These are phyloP conservation scores for Clunio marinus DNA, from an alignment of 2,888 invertebrate genomes.

Conservation along the genomic window DNA sequence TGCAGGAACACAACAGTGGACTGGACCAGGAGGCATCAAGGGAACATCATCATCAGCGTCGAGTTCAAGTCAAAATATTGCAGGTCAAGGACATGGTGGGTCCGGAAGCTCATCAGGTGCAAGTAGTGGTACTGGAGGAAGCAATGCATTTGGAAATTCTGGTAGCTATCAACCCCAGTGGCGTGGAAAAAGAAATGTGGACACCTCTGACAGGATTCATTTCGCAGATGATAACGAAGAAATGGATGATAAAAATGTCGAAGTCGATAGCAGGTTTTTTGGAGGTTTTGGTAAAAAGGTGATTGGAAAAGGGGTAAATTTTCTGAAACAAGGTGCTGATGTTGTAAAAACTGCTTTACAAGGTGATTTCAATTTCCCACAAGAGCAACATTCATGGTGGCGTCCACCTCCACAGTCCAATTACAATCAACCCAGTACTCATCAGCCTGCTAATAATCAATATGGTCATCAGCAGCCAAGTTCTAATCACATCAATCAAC, in stretches of 20 bases:
- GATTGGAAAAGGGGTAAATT: constrained; percentile 46
- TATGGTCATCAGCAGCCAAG: neutral
- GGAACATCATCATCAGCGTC: constrained; percentile 44
- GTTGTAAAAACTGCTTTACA: constrained; percentile 42
- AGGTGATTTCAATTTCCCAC: constrained; percentile 24
- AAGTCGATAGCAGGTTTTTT: neutral
- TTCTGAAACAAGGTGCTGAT: constrained; percentile 41
- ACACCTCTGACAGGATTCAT: too few relatives aligned
- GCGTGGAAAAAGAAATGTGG: too few relatives aligned
- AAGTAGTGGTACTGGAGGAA: neutral
- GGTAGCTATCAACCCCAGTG: too few relatives aligned
- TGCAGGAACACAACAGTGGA: constrained; percentile 44
- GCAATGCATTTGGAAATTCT: neutral
- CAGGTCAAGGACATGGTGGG: constrained; percentile 12
- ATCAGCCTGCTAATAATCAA: constrained; percentile 40
- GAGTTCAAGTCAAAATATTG: constrained; percentile 39
- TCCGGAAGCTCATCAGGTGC: neutral
- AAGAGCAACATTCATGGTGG: too few relatives aligned
- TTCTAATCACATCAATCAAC: neutral
- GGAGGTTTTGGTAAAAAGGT: constrained; percentile 11
- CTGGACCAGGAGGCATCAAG: constrained; percentile 45
- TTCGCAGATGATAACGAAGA: too few relatives aligned
- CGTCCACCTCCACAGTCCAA: neutral
- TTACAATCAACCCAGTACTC: neutral
- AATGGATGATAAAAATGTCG: too few relatives aligned